These are phyloP conservation scores for Rhineura floridana DNA, from an alignment of 2,113 vertebrate genomes.

Conservation along the genomic window DNA sequence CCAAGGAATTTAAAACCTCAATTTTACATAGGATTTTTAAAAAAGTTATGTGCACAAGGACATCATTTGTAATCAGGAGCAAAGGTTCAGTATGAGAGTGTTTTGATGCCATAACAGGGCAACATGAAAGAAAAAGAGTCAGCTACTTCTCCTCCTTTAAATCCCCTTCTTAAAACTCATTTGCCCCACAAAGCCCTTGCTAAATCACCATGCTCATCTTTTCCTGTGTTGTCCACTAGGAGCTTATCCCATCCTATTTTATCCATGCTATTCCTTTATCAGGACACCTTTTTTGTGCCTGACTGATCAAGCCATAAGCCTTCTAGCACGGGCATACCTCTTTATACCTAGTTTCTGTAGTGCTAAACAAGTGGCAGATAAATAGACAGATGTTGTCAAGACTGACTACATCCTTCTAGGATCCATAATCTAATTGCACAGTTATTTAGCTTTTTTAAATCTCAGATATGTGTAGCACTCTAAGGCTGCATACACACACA, in stretches of 20 bases:
- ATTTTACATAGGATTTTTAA: neutral
- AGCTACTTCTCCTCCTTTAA: neutral
- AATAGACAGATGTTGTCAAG: neutral
- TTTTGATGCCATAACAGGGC: neutral
- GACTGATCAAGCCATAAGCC: neutral
- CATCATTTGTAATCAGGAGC: neutral
- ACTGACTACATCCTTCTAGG: neutral
- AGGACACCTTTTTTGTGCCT: neutral
- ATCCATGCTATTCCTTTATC: neutral
- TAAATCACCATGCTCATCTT: neutral
- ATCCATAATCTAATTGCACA: neutral
- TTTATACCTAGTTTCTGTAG: neutral
- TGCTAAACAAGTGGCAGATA: neutral
- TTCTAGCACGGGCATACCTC: neutral
- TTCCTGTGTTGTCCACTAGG: neutral
- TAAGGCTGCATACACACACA: too few species aligned
- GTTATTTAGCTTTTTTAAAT: neutral
- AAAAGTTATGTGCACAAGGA: neutral
- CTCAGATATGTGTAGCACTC: too few species aligned
- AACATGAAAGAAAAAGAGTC: neutral
- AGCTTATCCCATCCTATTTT: neutral
- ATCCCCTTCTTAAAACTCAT: neutral
- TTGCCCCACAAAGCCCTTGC: neutral
- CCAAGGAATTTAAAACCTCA: neutral
- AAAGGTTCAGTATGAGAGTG: neutral